These are phyloP conservation scores for Trogon surrucura DNA, from an alignment of 2,113 vertebrate genomes.

Conservation along the genomic window DNA sequence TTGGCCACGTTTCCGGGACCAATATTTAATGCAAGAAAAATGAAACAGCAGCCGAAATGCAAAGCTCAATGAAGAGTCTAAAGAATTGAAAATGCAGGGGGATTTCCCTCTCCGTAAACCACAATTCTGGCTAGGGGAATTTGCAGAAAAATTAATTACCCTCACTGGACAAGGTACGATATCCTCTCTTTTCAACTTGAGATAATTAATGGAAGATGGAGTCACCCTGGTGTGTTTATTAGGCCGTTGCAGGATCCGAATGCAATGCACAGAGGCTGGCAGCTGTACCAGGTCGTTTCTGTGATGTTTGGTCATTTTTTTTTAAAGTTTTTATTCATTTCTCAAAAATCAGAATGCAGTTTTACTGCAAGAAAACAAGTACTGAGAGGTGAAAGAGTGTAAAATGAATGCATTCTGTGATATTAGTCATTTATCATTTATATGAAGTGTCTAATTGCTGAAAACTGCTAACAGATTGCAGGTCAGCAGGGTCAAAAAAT, in stretches of 20 bases:
- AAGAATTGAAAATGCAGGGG: neutral
- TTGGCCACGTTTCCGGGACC: neutral
- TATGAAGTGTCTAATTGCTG: slow-evolving; percentile 29
- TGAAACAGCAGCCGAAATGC: neutral
- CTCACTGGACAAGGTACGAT: neutral
- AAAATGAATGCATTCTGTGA: neutral
- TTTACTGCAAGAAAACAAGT: neutral
- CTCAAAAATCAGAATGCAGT: neutral
- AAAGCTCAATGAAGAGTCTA: fast-evolving
- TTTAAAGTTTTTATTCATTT: neutral
- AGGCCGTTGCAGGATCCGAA: neutral
- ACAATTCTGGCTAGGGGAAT: neutral
- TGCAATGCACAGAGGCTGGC: neutral
- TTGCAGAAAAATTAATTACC: neutral
- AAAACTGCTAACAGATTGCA: slow-evolving; percentile 48
- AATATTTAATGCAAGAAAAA: neutral
- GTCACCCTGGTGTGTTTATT: neutral
- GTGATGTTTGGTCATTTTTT: neutral
- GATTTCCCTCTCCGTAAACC: neutral
- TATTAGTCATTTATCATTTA: slow-evolving; percentile 52
- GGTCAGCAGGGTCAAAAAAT: slow-evolving; percentile 33
- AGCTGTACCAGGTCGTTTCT: neutral
- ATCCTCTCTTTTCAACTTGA: neutral
- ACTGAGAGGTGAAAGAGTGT: neutral
- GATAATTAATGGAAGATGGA: neutral